Base-by-base conservation (phyloP, 2,888 invertebrate genomes). In the Macrophya alboannulata region DNA sequence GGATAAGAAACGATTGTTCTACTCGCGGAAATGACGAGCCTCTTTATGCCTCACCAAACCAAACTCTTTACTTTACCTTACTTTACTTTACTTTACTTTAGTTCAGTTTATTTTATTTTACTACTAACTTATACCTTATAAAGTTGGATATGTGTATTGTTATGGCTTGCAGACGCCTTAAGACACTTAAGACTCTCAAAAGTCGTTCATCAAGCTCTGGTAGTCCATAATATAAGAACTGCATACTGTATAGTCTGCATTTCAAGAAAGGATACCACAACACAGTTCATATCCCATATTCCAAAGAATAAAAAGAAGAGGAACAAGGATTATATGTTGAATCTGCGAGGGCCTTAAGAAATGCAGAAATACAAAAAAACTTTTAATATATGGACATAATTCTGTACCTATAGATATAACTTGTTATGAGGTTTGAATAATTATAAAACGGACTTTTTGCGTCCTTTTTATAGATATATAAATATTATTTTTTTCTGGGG, bases 1-100 rank as follows among this genome's bases (percentile, higher is more conserved):
- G 55, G 62, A 79, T n/a, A 74, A 74, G 45, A 74, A 74, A n/a
- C 72, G 21, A 74, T 74, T 74, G 72, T 74, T 74, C 45, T 21
- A 12, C 8, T 45, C 45, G 45, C 72, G 72, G 72, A 74, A 74
- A 74, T 74, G 72, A 74, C 72, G 72, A 74, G 72, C 45, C 17
- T n/a, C 43, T 74, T 74, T 45, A 74, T 55, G 10, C 43, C 15
- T 45, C 45, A 37, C 45, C 45, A 74, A 74, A 43, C 12, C 15
- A 45, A 62, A 62, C 62, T 62, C 21, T 62, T 62, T 62, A 25
- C 62, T 62, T 25, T 68, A 68, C 68, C 15, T 15, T 68, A 68
- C 31, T 68, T 21, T 31, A 31, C 31, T 31, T 31, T 31, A 31
- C 31, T 31, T 31, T 3, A 31, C 1, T 31, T 31, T 55, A 15